phyloP scores from a whole-genome alignment of 2,113 vertebrate species.

The Vanacampus margaritifer region DNA sequence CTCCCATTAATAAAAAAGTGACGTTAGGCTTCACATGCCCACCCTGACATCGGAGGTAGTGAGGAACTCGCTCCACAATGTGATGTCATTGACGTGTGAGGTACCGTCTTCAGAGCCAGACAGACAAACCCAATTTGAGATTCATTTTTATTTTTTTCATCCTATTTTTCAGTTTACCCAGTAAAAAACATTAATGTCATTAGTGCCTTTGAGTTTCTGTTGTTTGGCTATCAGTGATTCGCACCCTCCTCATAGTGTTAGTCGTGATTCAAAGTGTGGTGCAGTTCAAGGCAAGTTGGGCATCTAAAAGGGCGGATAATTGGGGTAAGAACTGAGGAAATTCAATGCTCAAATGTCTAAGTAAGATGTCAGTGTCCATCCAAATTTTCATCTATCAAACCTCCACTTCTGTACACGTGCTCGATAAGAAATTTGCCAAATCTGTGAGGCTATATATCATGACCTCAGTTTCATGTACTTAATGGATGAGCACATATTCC shows the following conservation, averaged over 20 bases:
- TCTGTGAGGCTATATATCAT: constrained; percentile 9
- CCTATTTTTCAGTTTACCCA: neutral
- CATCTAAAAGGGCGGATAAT: constrained; percentile 7
- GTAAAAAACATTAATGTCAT: neutral
- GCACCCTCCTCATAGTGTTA: neutral
- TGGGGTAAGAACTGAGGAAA: constrained; percentile 8
- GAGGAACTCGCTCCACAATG: too few relatives aligned
- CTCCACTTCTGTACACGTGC: constrained; percentile 21
- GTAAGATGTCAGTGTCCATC: constrained; percentile 44
- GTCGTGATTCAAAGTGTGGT: neutral
- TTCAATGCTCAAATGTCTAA: constrained; percentile 24
- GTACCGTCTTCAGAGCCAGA: too few relatives aligned
- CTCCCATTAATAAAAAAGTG: neutral
- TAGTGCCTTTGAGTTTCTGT: neutral
- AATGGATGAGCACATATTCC: neutral
- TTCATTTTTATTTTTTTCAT: neutral
- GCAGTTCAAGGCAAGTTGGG: constrained; percentile 7
- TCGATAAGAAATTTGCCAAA: constrained; percentile 8
- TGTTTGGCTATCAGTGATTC: neutral
- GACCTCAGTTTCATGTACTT: constrained; percentile 17
- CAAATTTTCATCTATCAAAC: constrained; percentile 53
- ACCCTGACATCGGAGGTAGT: too few relatives aligned
- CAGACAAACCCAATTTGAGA: too few relatives aligned
- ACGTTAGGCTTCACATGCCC: too few relatives aligned
- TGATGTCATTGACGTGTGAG: too few relatives aligned